Base-by-base conservation (phyloP, 2,888 invertebrate species). In the Petrolisthes cinctipes region DNA sequence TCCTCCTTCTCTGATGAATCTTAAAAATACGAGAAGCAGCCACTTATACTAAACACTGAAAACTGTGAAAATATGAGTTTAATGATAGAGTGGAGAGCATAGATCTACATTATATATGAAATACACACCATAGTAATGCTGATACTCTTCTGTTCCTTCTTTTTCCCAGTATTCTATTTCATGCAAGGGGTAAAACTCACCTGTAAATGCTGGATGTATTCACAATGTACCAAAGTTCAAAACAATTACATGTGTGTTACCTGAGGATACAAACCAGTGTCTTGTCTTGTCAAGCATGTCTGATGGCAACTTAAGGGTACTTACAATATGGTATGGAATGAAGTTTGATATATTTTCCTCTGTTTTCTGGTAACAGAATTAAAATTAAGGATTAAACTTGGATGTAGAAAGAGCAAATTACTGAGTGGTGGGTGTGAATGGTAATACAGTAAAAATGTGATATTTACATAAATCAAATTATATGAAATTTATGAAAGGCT, bases 301-400 rank as follows among this genome's bases (percentile, higher is more conserved):
- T 51, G 79, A 56, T 83, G 83, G 83, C 79, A 86, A 86, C 83
- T 37, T 79, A 57, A 82, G 73, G 76, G 53, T 87, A 87, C 86
- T 83, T 83, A 87, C 83, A 83, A 87, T 20, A 71, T 53, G 79
- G 75, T 20, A 71, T 53, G 79, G 75, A 61, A 84, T 84, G 87
- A 88, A 61, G 82, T 82, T 81, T 79, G 68, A 51, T 61, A 66
- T 76, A 66, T 76, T 84, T 81, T 84, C 87, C 83, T 80, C 79
- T 80, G 87, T 68, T 79, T 88, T 88, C 87, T 88, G 84, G 84
- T 81, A 81, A 88, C 81, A 79, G 84, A 81, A 88, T 88, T 81
- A 88, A 80, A 87, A 84, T 79, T 76, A 56, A 83, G 68, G 87
- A 81, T 88, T 88, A 88, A 81, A 37, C 66, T 83, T 81, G 81